Percentiles rank a stretch among this genome's conserved stretches.
Evolutionary conservation across 2,113 vertebrate genomes (phyloP).

Genomic region (Oryctolagus cuniculus): mOryCun1.1 NC_091440.1:126147001-126147500

Average conservation of each 20-base stretch:
- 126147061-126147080: neutral
- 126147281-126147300: neutral
- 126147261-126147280: neutral
- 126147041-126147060: too few relatives aligned
- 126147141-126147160: too few relatives aligned
- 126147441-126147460: neutral
- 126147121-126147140: neutral
- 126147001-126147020: too few relatives aligned
- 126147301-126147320: neutral
- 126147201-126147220: neutral
- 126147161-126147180: neutral
- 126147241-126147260: neutral
- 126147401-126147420: neutral
- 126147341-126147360: neutral
- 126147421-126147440: neutral
- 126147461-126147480: neutral
- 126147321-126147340: neutral
- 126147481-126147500: neutral
- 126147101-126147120: neutral
- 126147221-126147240: too few relatives aligned
- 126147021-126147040: too few relatives aligned
- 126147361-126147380: neutral
- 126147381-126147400: neutral
- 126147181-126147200: neutral
- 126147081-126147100: neutral